Percentiles rank a stretch among this genome's conserved stretches.
phyloP scores from a whole-genome alignment of 1,140 invertebrate species.

The Drosophila nikananu region DNA sequence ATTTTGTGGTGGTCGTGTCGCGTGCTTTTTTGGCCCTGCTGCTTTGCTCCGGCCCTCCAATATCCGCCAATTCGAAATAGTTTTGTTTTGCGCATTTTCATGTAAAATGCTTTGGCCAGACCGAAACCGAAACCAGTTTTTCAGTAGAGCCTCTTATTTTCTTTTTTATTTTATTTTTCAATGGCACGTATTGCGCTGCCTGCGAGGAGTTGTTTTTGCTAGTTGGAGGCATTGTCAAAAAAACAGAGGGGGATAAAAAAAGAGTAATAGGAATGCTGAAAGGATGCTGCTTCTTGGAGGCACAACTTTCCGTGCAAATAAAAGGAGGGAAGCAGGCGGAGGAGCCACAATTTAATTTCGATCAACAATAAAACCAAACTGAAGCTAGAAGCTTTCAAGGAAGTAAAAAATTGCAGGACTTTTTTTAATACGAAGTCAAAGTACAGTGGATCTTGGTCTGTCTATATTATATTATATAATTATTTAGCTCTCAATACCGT shows the following conservation, averaged over 20 bases:
- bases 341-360: constrained; percentile 16
- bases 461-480: background rate
- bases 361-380: constrained; percentile 3
- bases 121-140: constrained; percentile 70
- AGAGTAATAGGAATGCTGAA: constrained; percentile 68
- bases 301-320: constrained; percentile 47
- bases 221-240: constrained; percentile 61
- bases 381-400: background rate
- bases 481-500: too few species aligned
- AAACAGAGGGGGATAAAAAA: constrained; percentile 17
- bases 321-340: constrained; percentile 32
- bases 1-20: constrained; percentile 23
- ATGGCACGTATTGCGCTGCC: constrained; percentile 65
- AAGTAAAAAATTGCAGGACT: background rate
- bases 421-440: background rate
- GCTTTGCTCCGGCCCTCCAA: background rate
- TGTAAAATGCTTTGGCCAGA: constrained; percentile 57
- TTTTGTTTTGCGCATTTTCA: constrained; percentile 73
- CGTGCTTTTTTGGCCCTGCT: constrained; percentile 24
- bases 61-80: constrained; percentile 54
- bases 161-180: constrained; percentile 59
- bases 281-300: constrained; percentile 56
- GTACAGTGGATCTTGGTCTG: background rate
- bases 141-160: constrained; percentile 50
- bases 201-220: constrained; percentile 50